These are phyloP conservation scores for Lithophane socia DNA, from an alignment of 2,888 invertebrate genomes.

Conservation along the genomic window DNA sequence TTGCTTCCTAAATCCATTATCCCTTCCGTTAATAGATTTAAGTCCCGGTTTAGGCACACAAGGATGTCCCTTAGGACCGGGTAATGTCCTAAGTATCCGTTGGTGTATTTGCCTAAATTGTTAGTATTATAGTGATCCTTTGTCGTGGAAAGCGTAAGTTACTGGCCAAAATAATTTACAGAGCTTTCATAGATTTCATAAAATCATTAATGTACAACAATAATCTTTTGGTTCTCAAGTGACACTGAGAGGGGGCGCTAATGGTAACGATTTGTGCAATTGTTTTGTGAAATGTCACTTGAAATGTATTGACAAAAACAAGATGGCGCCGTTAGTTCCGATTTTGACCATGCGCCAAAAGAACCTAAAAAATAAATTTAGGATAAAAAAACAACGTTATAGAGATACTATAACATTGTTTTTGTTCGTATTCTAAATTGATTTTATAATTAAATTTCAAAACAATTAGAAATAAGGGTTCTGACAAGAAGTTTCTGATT, in stretches of 20 bases:
- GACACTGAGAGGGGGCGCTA: too few relatives aligned
- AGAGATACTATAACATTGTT: too few relatives aligned
- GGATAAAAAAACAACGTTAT: too few relatives aligned
- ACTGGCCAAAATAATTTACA: too few relatives aligned
- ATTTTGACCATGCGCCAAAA: background rate
- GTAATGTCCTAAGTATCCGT: constrained; percentile 45
- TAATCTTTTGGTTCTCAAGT: background rate
- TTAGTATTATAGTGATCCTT: constrained; percentile 28
- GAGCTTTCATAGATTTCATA: background rate
- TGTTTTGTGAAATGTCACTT: too few relatives aligned
- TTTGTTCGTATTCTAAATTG: background rate
- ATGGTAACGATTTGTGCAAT: too few relatives aligned
- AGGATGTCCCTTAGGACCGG: constrained; percentile 25
- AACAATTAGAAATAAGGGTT: background rate
- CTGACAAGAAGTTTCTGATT: constrained; percentile 25
- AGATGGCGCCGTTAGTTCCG: too few relatives aligned
- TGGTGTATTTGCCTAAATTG: constrained; percentile 27
- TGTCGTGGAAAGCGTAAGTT: background rate
- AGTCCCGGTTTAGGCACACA: constrained; percentile 40
- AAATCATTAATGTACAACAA: too few relatives aligned
- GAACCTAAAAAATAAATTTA: too few relatives aligned
- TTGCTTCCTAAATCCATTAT: constrained; percentile 52
- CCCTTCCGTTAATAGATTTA: constrained; percentile 53
- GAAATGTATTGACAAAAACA: too few relatives aligned
- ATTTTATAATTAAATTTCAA: constrained; percentile 2